Evolutionary conservation across 2,797 vertebrate genomes (phyloP).

Genomic region (Xiphorhynchus erythropygius): DNA sequence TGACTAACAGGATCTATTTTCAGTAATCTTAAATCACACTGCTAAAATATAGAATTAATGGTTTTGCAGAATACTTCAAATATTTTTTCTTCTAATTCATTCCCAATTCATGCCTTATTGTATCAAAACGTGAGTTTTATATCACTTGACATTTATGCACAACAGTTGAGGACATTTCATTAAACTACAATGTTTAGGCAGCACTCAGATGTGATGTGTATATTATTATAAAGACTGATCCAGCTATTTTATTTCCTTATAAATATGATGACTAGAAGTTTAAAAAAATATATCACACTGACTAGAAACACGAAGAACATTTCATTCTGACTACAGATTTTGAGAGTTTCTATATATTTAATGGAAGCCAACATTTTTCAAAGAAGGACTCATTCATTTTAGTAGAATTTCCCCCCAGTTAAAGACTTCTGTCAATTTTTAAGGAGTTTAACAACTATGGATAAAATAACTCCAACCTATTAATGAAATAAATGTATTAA

Average conservation of each 20-base stretch:
- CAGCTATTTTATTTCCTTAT: constrained; percentile 60
- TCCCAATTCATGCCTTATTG: constrained; percentile 46
- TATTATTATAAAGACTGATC: constrained; percentile 60
- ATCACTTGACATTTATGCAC: constrained; percentile 62
- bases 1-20: constrained; percentile 69
- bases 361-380: background rate
- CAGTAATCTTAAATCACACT: constrained; percentile 67
- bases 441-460: background rate
- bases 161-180: constrained; percentile 63
- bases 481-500: background rate
- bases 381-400: background rate
- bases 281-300: constrained; percentile 3
- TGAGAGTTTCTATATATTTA: background rate
- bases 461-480: background rate
- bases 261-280: constrained; percentile 21
- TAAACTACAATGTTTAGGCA: constrained; percentile 58
- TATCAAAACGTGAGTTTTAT: constrained; percentile 68
- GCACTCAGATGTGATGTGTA: constrained; percentile 39
- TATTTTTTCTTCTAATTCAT: constrained; percentile 63
- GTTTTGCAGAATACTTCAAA: constrained; percentile 58
- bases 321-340: background rate
- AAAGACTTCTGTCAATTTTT: background rate
- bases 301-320: constrained; percentile 6
- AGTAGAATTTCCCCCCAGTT: background rate
- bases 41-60: constrained; percentile 72